A percentile compares a stretch with the other conserved stretches of the same genome.
These are phyloP conservation scores for Lutraria rhynchaena DNA, from an alignment of 1,140 invertebrate genomes.

Conservation along the genomic window DNA sequence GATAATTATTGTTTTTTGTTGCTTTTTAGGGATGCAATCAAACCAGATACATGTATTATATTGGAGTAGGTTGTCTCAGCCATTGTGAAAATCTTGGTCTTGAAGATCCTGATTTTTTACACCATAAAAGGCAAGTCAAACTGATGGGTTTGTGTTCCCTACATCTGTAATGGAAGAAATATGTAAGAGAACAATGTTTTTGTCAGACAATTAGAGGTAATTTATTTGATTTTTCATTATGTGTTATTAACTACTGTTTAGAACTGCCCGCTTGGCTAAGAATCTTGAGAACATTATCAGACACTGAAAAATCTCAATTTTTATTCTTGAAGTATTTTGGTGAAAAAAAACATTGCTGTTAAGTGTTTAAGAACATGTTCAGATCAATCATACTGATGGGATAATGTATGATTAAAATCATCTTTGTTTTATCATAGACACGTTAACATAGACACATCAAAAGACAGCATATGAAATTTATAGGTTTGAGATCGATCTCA, in stretches of 20 bases:
- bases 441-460: too few relatives aligned
- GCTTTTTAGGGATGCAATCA: slow-evolving; percentile 79
- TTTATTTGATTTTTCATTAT: too few relatives aligned
- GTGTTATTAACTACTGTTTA: too few relatives aligned
- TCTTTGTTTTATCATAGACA: too few relatives aligned
- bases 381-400: neutral
- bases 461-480: too few relatives aligned
- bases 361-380: too few relatives aligned
- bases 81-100: slow-evolving; percentile 78
- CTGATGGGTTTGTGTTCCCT: slow-evolving; percentile 74
- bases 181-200: slow-evolving; percentile 78
- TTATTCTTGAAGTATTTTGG: neutral
- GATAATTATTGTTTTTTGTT: too few relatives aligned
- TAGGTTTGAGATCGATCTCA: too few relatives aligned
- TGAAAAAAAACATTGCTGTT: neutral
- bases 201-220: slow-evolving; percentile 80
- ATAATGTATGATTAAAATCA: neutral
- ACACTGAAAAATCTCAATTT: too few relatives aligned
- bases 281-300: neutral
- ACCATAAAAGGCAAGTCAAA: slow-evolving; percentile 69
- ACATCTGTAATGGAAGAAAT: slow-evolving; percentile 77
- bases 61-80: slow-evolving; percentile 79
- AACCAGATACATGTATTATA: slow-evolving; percentile 75
- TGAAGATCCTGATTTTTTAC: slow-evolving; percentile 73
- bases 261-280: too few relatives aligned